Conservation (phyloP, 1,140 invertebrate genomes). For the Drosophila azteca region DNA sequence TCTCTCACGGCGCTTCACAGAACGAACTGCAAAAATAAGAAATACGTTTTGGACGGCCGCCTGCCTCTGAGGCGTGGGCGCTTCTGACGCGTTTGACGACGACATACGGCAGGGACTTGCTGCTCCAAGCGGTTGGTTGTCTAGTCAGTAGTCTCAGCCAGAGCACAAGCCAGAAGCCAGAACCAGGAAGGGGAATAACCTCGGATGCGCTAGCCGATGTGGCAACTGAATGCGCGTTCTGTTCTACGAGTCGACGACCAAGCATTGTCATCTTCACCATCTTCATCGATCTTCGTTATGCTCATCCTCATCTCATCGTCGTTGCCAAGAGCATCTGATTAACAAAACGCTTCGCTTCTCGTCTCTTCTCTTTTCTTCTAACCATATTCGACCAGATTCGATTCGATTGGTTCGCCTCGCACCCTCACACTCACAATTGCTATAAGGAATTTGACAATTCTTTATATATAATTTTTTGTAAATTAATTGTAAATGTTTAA, state of each 20-base stretch:
- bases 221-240: constrained; percentile 17
- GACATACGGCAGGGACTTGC: constrained; percentile 33
- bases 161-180: constrained; percentile 20
- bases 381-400: constrained; percentile 35
- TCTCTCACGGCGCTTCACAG: constrained; percentile 55
- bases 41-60: constrained; percentile 60
- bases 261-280: constrained; percentile 12
- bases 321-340: constrained; percentile 41
- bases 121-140: constrained; percentile 50
- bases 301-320: constrained; percentile 40
- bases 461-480: constrained; percentile 72
- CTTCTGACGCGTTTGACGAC: constrained; percentile 32
- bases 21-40: constrained; percentile 78
- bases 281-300: constrained; percentile 27
- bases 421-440: constrained; percentile 60
- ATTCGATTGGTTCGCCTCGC: constrained; percentile 13
- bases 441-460: constrained; percentile 82
- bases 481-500: constrained; percentile 67
- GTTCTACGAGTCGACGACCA: constrained; percentile 4
- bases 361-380: constrained; percentile 33
- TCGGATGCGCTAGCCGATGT: constrained; percentile 50
- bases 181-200: constrained; percentile 39
- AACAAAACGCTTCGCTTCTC: constrained; percentile 50
- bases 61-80: constrained; percentile 50
- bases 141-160: constrained; percentile 49